A percentile compares a stretch with the other conserved stretches of the same genome.
These are phyloP conservation scores for Cisticola juncidis DNA, from an alignment of 2,113 vertebrate species.

Conservation along the genomic window DNA sequence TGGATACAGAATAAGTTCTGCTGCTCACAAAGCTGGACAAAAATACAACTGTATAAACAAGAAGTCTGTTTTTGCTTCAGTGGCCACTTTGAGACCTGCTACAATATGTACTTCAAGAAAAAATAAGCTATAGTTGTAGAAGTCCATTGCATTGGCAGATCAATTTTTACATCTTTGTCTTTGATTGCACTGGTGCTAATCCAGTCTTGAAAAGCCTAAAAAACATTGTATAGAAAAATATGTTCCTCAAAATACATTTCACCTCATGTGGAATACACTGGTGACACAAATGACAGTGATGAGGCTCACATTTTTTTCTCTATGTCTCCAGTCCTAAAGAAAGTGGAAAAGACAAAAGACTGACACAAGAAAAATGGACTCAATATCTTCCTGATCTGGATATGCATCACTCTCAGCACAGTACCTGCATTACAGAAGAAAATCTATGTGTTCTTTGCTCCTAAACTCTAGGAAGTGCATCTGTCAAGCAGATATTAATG, in stretches of 20 bases:
- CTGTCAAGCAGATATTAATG: background rate
- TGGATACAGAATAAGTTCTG: background rate
- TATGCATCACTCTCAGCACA: background rate
- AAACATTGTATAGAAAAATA: background rate
- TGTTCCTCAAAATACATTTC: background rate
- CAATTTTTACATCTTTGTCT: background rate
- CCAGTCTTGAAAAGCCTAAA: background rate
- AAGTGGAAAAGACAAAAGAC: background rate
- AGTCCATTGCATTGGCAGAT: background rate
- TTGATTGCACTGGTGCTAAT: background rate
- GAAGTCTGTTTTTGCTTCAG: background rate
- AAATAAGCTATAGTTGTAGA: background rate
- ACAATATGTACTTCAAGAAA: background rate
- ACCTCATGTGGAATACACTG: background rate
- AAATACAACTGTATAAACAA: background rate
- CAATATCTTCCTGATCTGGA: background rate
- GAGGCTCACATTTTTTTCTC: background rate
- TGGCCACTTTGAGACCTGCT: background rate
- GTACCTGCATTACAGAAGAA: background rate
- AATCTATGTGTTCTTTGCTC: background rate
- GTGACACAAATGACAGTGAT: background rate
- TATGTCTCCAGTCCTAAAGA: background rate
- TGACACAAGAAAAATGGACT: background rate
- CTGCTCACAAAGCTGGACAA: background rate
- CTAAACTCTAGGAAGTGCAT: background rate